Base-by-base conservation (phyloP, 2,797 vertebrate species). In the Semotilus atromaculatus region DNA sequence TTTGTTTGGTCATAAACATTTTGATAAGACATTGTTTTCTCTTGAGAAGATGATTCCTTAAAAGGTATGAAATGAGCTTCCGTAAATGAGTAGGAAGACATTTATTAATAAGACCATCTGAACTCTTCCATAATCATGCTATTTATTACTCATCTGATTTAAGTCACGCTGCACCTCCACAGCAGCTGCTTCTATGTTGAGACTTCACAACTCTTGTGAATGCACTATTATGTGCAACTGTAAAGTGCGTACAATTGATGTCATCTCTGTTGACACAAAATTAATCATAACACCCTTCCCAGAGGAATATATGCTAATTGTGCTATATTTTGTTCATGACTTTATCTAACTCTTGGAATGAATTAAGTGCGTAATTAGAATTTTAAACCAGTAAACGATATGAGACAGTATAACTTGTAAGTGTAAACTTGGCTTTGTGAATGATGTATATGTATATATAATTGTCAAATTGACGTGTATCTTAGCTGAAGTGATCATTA, bases 161-260 rank as follows among this genome's bases (percentile, higher is more conserved):
- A 74, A 31, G 71, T 74, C 68, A 75, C 66, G 80, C 71, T 81
- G 83, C 89, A 87, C 90, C 89, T 90, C 86, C 87, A 81, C 88
- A 90, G 68, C 89, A 90, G 83, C 88, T 90, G 90, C 73, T 84
- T 88, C 84, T 40, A 85, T 81, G 58, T n/a, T 51, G 58, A 73
- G 51, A 64, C 67, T 77, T 83, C 21, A 40, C 67, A 86, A 80
- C 51, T 81, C 58, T 66, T 48, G 64, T 78, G n/a, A 34, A 34
- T 84, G 13, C 53, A 72, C 51, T 60, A n/a, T 72, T 79, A 79
- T 43, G 51, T 71, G 74, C 74, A 48, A 70, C 55, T 70, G 66
- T 78, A 84, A 68, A 70, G 14, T 70, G 38, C 66, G 43, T 78
- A 60, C 43, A 62, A 68, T 51, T 84, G 55, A 80, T 73, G 68